These are phyloP conservation scores for Thecocarcelia acutangulata DNA, from an alignment of 2,888 invertebrate species.

Conservation along the genomic window DNA sequence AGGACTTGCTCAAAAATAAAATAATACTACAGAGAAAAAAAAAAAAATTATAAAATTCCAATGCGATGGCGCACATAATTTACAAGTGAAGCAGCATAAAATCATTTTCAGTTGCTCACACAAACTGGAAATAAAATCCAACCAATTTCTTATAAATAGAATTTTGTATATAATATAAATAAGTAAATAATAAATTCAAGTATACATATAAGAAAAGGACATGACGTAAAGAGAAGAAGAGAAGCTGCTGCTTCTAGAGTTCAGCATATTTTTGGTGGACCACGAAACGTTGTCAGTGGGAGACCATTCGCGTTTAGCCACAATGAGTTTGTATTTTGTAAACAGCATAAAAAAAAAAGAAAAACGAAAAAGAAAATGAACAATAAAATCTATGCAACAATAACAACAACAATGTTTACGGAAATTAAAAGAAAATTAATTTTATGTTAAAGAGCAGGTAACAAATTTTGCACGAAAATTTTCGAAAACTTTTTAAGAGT, in stretches of 20 bases:
- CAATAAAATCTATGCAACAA: too few relatives aligned
- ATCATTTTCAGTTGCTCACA: neutral
- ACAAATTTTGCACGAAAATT: neutral
- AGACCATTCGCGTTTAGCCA: slow-evolving; percentile 73
- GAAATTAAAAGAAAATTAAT: slow-evolving; percentile 25
- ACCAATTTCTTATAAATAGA: slow-evolving; percentile 6
- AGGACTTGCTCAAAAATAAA: slow-evolving; percentile 18
- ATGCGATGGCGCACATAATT: slow-evolving; percentile 66
- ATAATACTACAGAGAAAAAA: too few relatives aligned
- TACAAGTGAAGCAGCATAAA: slow-evolving; percentile 8
- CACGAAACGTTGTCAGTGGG: slow-evolving; percentile 74
- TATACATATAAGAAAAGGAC: neutral
- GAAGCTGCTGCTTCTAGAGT: slow-evolving; percentile 56
- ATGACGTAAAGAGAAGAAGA: slow-evolving; percentile 1
- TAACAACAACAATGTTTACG: slow-evolving; percentile 27
- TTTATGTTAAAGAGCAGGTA: slow-evolving; percentile 16
- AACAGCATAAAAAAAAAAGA: slow-evolving; percentile 58
- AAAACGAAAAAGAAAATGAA: slow-evolving; percentile 2
- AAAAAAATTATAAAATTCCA: slow-evolving; percentile 43
- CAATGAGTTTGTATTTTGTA: slow-evolving; percentile 71
- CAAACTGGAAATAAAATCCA: slow-evolving; percentile 52
- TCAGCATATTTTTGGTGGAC: slow-evolving; percentile 72
- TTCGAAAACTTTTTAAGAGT: neutral
- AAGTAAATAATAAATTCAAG: neutral
- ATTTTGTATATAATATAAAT: slow-evolving; percentile 26